phyloP scores from a whole-genome alignment of 2,888 invertebrate species.

The Lepeophtheirus nordmannii region DNA sequence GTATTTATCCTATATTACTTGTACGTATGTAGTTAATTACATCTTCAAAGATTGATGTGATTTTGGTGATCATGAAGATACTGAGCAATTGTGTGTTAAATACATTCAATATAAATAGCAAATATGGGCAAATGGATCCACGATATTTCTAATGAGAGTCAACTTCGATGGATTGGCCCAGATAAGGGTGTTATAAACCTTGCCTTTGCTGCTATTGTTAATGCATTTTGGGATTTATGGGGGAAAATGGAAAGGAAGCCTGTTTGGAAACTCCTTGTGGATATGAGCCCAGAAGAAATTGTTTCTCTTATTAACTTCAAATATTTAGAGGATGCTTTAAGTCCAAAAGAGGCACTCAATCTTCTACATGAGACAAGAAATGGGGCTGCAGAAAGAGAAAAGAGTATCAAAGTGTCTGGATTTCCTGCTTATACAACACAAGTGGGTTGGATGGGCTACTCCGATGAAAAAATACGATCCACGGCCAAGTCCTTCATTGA shows the following conservation, averaged over 20 bases:
- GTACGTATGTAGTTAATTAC: too few relatives aligned
- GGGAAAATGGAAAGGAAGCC: conserved; percentile 66
- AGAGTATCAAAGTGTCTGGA: conserved; percentile 47
- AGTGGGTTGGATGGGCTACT: conserved; percentile 74
- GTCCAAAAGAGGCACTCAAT: conserved; percentile 60
- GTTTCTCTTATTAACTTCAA: conserved; percentile 76
- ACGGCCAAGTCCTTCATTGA: conserved; percentile 55
- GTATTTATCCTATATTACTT: too few relatives aligned
- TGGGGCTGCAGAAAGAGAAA: conserved; percentile 45
- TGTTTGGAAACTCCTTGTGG: conserved; percentile 65
- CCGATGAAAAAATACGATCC: conserved; percentile 52
- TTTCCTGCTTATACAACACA: conserved; percentile 78
- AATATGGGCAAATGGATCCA: conserved; percentile 68
- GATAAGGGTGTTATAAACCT: conserved; percentile 79
- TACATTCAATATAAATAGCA: neutral
- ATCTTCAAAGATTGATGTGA: too few relatives aligned
- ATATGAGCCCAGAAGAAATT: conserved; percentile 65
- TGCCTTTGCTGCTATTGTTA: conserved; percentile 71
- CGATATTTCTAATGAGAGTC: conserved; percentile 64
- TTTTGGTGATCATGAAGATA: too few relatives aligned
- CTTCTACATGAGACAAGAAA: conserved; percentile 45
- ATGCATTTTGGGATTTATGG: conserved; percentile 84
- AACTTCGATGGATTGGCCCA: conserved; percentile 84
- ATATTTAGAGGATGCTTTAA: conserved; percentile 37
- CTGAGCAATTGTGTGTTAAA: too few relatives aligned